A percentile compares a stretch with the other conserved stretches of the same genome.
phyloP scores from a whole-genome alignment of 2,113 vertebrate genomes.

The Nerophis lumbriciformis region DNA sequence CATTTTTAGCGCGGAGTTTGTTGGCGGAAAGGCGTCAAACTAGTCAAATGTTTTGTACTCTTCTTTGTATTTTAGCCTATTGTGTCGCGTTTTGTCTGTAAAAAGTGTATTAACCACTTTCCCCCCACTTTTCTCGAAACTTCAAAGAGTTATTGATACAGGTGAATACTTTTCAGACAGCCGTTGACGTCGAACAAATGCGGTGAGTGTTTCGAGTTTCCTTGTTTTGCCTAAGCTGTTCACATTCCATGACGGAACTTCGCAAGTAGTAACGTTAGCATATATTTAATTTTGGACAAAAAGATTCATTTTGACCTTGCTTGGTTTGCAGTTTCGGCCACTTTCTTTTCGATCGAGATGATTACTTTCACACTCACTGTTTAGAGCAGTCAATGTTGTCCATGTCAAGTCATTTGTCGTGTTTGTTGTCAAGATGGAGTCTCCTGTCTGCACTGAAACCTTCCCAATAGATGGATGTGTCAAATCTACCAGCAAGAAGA shows the following conservation, averaged over 20 bases:
- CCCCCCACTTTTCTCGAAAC: background rate
- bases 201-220: constrained; percentile 35
- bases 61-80: background rate
- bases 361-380: too few relatives aligned
- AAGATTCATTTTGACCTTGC: background rate
- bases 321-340: too few relatives aligned
- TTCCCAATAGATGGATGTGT: constrained; percentile 14
- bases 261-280: background rate
- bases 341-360: too few relatives aligned
- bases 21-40: constrained; percentile 41
- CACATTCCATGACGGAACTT: background rate
- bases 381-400: background rate
- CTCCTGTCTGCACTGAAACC: constrained; percentile 26
- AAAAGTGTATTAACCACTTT: background rate
- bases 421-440: constrained; percentile 41
- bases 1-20: constrained; percentile 68
- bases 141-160: background rate
- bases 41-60: background rate
- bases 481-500: constrained; percentile 32
- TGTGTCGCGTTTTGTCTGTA: background rate
- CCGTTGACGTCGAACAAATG: constrained; percentile 4
- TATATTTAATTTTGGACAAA: background rate
- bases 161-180: background rate
- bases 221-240: background rate
- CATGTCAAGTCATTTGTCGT: background rate